Evolutionary conservation across 2,113 vertebrate species (phyloP).

Genomic region (Cochlearius cochlearius): DNA sequence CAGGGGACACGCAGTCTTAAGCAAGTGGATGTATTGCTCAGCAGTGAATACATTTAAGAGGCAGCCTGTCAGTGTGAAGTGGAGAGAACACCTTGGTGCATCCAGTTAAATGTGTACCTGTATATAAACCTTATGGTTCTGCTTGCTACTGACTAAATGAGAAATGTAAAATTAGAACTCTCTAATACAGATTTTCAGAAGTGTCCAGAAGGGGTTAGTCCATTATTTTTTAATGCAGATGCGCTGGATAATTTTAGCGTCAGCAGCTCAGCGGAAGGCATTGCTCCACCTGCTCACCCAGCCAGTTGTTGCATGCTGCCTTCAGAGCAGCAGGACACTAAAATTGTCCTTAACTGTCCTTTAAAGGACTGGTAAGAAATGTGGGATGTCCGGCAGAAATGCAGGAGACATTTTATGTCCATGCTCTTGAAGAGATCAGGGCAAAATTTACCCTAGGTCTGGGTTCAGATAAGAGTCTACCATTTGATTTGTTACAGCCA

Average conservation of each 20-base stretch:
- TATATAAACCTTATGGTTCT: not conserved
- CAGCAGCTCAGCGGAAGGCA: not conserved
- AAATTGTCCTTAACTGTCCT: not conserved
- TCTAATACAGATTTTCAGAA: not conserved
- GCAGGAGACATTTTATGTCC: not conserved
- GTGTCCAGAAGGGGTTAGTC: not conserved
- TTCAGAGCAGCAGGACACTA: not conserved
- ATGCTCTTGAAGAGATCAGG: not conserved
- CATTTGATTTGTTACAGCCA: not conserved
- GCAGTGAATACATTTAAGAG: not conserved
- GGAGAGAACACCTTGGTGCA: not conserved
- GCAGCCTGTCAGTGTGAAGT: not conserved
- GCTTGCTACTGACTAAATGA: not conserved
- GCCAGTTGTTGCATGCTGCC: not conserved
- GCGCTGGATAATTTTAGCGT: not conserved
- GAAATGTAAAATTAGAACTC: not conserved
- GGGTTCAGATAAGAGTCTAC: not conserved
- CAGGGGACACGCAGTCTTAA: not conserved
- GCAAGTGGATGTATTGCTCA: not conserved
- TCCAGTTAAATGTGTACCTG: not conserved
- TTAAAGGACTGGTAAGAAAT: not conserved
- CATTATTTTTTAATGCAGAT: not conserved
- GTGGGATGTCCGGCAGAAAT: not conserved
- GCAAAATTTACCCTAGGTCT: not conserved
- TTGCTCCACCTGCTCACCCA: not conserved